Evolutionary conservation across 2,113 vertebrate genomes (phyloP), one percentile per base, ranked within the genome.

Genomic region (Pachyramphus minor): DNA sequence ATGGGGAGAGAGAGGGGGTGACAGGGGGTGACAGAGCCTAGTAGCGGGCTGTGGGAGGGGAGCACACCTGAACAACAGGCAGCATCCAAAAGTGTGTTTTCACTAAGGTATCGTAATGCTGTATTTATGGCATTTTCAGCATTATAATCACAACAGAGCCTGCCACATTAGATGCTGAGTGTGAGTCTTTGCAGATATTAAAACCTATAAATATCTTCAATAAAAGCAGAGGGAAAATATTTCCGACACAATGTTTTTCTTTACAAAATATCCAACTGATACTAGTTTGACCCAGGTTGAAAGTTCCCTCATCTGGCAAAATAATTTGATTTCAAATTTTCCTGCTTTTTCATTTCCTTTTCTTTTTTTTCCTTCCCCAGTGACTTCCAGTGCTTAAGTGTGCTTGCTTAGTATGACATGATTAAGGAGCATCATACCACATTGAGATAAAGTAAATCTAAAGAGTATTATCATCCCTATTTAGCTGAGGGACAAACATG

Each of bases 1-100:
- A 0, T 1, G 2, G 14, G 6, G 19, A 25, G 33, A 3, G 2
- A 3, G 5, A 4, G 3, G 13, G 28, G 6, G 31, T 69, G 41
- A 44, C 15, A 64, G 27, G 64, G 23, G 11, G 9, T 20, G 55
- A 53, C 30, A 68, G n/a, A 87, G n/a, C n/a, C n/a, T n/a, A n/a
- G n/a, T n/a, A n/a, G n/a, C n/a, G 9, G 35, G 16, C 15, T 69
- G 17, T n/a, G 42, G 30, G 15, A 41, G 5, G 8, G 8, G n/a
- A 22, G 6, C 21, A 64, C 30, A 47, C 41, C 50, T 31, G 27
- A 41, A 14, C 45, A 66, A 33, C 16, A 35, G 5, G 27, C 33
- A 59, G 59, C 24, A 19, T 14, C 20, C 27, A 50, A 64, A 59
- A 53, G 37, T 28, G 7, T 68, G 9, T 64, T 88, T 63, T 42